Conservation (phyloP, 2,888 invertebrate genomes). For the Brachypalpus laphriformis region DNA sequence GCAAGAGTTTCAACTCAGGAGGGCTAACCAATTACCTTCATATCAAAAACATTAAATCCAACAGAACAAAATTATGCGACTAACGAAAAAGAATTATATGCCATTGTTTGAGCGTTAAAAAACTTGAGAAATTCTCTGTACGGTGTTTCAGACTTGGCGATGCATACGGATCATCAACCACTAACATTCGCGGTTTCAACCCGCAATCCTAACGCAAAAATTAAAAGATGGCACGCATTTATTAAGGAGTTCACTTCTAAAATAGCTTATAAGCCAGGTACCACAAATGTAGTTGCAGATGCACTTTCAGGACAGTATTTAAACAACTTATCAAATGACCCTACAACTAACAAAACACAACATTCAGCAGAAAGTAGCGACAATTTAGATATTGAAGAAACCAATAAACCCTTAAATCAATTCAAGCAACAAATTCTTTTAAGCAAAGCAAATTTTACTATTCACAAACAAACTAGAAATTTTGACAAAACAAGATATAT, state of each 20-base stretch:
- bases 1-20: slow-evolving; percentile 77
- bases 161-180: slow-evolving; percentile 70
- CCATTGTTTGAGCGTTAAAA: slow-evolving; percentile 79
- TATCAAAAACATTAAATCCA: slow-evolving; percentile 76
- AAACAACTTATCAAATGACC: slow-evolving; percentile 11
- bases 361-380: slow-evolving; percentile 55
- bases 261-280: slow-evolving; percentile 74
- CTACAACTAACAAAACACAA: slow-evolving; percentile 19
- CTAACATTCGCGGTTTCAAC: slow-evolving; percentile 59
- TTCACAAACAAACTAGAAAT: slow-evolving; percentile 29
- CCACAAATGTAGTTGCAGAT: slow-evolving; percentile 50
- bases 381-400: slow-evolving; percentile 23
- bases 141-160: slow-evolving; percentile 75
- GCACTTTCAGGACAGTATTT: slow-evolving; percentile 49
- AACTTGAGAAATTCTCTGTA: slow-evolving; percentile 80
- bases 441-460: background rate
- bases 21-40: slow-evolving; percentile 76
- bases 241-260: slow-evolving; percentile 77
- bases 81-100: slow-evolving; percentile 80
- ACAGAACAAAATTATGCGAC: slow-evolving; percentile 77
- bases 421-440: slow-evolving; percentile 58
- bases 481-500: slow-evolving; percentile 42
- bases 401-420: slow-evolving; percentile 44
- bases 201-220: slow-evolving; percentile 77
- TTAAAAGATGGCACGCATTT: slow-evolving; percentile 79